These are phyloP conservation scores for Arrhamphus sclerolepis DNA, from an alignment of 2,797 vertebrate genomes.

Conservation along the genomic window DNA sequence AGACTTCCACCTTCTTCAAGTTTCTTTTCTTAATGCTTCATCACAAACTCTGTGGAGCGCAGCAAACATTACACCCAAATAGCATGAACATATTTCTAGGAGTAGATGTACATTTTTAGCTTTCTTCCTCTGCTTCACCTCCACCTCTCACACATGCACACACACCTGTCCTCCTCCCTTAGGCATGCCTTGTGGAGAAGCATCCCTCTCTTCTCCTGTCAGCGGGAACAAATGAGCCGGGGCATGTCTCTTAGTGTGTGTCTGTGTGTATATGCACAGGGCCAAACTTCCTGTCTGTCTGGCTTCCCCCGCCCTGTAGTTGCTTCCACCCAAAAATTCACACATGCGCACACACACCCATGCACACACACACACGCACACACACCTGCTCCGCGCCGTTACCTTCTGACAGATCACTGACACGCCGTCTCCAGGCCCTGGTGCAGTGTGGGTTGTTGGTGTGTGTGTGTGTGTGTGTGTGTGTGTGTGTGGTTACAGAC, in stretches of 20 bases:
- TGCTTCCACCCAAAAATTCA: slow-evolving; percentile 26
- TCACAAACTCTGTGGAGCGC: slow-evolving; percentile 29
- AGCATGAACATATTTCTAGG: not conserved
- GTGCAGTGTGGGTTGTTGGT: slow-evolving; percentile 28
- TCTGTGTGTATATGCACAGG: slow-evolving; percentile 38
- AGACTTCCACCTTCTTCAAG: slow-evolving; percentile 14
- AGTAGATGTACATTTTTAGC: slow-evolving; percentile 28
- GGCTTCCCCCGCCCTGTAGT: slow-evolving; percentile 32
- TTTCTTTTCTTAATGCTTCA: slow-evolving; percentile 19
- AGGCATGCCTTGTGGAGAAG: slow-evolving; percentile 42
- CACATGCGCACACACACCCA: slow-evolving; percentile 26
- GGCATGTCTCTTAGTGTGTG: slow-evolving; percentile 61
- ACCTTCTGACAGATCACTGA: slow-evolving; percentile 76
- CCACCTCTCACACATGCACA: slow-evolving; percentile 18
- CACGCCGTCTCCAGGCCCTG: slow-evolving; percentile 62
- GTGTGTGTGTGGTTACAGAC: slow-evolving; percentile 39
- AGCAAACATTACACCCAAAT: slow-evolving; percentile 31
- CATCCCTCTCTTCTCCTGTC: slow-evolving; percentile 69
- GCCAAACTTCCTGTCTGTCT: slow-evolving; percentile 58
- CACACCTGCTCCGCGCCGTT: slow-evolving; percentile 66
- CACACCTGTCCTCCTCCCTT: slow-evolving; percentile 56
- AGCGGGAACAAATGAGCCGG: slow-evolving; percentile 72
- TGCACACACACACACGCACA: slow-evolving; percentile 29
- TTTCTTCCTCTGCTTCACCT: slow-evolving; percentile 6
- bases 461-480: slow-evolving; percentile 27